A percentile compares a stretch with the other conserved stretches of the same genome.
These are phyloP conservation scores for Phoenoteleia sp. DNA, from an alignment of 2,888 invertebrate genomes.

Conservation along the genomic window DNA sequence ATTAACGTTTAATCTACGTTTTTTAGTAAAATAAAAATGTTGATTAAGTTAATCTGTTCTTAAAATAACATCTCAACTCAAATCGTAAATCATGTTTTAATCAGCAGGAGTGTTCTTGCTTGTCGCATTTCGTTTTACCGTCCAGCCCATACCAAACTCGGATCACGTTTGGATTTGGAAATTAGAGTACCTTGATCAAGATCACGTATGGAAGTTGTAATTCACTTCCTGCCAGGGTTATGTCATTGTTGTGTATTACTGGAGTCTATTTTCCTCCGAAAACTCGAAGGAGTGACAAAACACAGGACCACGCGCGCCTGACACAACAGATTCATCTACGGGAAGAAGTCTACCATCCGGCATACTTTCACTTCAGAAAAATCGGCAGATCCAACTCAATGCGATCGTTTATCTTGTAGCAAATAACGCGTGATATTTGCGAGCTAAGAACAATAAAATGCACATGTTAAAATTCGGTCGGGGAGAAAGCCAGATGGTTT, in stretches of 20 bases:
- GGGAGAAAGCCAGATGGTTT: constrained; percentile 72
- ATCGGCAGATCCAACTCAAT: constrained; percentile 69
- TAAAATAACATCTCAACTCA: not conserved
- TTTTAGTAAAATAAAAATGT: too few species aligned
- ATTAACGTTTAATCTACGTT: too few species aligned
- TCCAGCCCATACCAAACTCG: constrained; percentile 3
- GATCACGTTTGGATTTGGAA: constrained; percentile 39
- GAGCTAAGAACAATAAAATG: constrained; percentile 81
- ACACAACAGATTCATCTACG: constrained; percentile 37
- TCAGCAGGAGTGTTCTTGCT: constrained; percentile 30
- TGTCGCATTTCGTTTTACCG: constrained; percentile 11
- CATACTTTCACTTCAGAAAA: constrained; percentile 30
- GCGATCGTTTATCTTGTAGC: constrained; percentile 80
- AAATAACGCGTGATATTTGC: constrained; percentile 83
- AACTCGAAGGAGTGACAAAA: constrained; percentile 38
- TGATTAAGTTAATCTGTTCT: not conserved
- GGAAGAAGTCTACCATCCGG: not conserved
- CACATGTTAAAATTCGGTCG: constrained; percentile 80
- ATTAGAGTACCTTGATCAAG: constrained; percentile 48
- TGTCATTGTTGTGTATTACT: constrained; percentile 23
- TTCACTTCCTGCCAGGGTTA: constrained; percentile 28
- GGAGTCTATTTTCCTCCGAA: constrained; percentile 1
- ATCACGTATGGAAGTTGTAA: constrained; percentile 44
- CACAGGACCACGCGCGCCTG: not conserved
- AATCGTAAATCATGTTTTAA: constrained; percentile 40